Conservation (phyloP, 2,113 vertebrate genomes). For the Mola mola region DNA sequence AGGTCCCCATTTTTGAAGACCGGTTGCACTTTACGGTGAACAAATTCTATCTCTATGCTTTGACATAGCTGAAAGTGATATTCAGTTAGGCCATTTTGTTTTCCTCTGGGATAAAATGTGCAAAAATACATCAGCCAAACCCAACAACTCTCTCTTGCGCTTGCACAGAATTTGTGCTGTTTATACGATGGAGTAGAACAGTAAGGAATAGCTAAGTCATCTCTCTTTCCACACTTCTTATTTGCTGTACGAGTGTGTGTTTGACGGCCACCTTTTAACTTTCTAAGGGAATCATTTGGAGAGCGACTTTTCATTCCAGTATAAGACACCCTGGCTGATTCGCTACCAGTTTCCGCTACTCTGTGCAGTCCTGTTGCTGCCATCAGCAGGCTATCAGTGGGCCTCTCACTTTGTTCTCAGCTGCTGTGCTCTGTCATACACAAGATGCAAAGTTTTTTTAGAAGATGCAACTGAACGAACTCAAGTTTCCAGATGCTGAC, state of each 20-base stretch:
- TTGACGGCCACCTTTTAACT: slow-evolving; percentile 42
- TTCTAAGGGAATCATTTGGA: slow-evolving; percentile 41
- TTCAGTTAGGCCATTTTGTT: too few relatives aligned
- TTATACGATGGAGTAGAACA: background rate
- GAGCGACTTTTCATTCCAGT: slow-evolving; percentile 43
- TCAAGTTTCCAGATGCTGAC: slow-evolving; percentile 45
- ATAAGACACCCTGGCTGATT: slow-evolving; percentile 50
- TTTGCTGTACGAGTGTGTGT: slow-evolving; percentile 5
- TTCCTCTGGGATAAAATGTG: background rate
- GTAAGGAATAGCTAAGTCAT: slow-evolving; percentile 16
- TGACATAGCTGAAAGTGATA: slow-evolving; percentile 20
- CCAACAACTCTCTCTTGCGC: background rate
- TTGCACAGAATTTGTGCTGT: background rate
- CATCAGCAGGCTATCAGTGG: slow-evolving; percentile 61
- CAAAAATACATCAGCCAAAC: background rate
- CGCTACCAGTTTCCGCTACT: slow-evolving; percentile 58
- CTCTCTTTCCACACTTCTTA: slow-evolving; percentile 16
- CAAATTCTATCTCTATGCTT: slow-evolving; percentile 40
- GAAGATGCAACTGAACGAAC: slow-evolving; percentile 24
- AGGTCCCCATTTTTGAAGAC: slow-evolving; percentile 43
- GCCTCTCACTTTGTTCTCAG: slow-evolving; percentile 63
- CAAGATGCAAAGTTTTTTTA: slow-evolving; percentile 46
- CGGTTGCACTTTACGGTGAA: slow-evolving; percentile 42
- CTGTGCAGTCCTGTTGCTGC: slow-evolving; percentile 51
- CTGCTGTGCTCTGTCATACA: slow-evolving; percentile 44